Base-by-base conservation (phyloP, 2,113 vertebrate species). In the Oxygymnocypris stewartii region DNA sequence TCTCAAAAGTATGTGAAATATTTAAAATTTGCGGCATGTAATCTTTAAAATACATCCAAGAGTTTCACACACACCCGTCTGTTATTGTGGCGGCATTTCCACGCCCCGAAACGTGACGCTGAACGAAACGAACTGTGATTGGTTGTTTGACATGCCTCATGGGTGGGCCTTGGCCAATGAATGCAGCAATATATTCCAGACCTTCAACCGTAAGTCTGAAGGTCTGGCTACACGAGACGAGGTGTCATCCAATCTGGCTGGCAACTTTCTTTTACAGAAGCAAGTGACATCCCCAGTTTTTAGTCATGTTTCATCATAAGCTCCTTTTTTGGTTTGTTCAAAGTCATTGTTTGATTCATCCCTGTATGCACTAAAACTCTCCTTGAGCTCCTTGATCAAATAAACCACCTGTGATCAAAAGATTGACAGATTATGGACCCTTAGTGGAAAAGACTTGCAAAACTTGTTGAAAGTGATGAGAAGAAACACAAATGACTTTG, bases 271-370 rank as follows among this genome's bases (percentile, higher is more conserved):
- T 31, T 28, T 31, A 77, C 14, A 11, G 69, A 37, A 40, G 37
- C 35, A 42, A 40, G 47, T 49, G 44, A 51, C 44, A 37, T n/a
- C 12, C 40, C 37, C 13, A 31, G 14, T 47, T n/a, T n/a, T 59
- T 51, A 40, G 31, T 40, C 69, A 73, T 73, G 37, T 73, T 78
- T 78, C 14, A 78, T 51, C 75, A 78, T 51, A 47, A 49, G 42
- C 4, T 9, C 1, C 18, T n/a, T 47, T 47, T 44, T 76, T 42
- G n/a, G 73, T 47, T 47, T 76, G 73, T 47, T 76, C 73, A 31
- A 54, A 54, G 25, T 31, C 44, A 18, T 78, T 54, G 25, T 51
- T 54, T 51, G 44, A 54, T 5, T 78, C 47, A 78, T 28, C 47
- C 73, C 42, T 47, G n/a, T 44, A 49, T 49, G 4, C 74, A 28